Percentiles rank a stretch among this genome's conserved stretches.
Evolutionary conservation across 2,113 vertebrate genomes (phyloP).

Genomic region (Panthera uncia): DNA sequence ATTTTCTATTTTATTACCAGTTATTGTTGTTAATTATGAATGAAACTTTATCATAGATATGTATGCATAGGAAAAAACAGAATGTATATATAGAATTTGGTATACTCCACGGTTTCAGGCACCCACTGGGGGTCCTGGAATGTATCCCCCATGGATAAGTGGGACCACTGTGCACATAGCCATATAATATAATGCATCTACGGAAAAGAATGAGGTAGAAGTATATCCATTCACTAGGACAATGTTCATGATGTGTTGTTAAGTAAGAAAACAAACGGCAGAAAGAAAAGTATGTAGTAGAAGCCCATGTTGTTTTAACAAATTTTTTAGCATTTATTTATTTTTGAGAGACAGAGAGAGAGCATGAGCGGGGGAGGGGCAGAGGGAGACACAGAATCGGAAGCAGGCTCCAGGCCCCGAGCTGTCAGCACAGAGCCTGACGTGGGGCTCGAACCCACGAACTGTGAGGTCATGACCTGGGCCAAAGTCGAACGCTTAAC

Average conservation of each 20-base stretch:
- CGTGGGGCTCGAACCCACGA: no score
- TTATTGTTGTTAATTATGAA: neutral
- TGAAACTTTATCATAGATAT: neutral
- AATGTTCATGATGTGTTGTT: neutral
- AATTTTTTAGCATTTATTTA: no score
- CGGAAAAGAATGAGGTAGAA: neutral
- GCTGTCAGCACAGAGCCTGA: no score
- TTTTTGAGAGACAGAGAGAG: no score
- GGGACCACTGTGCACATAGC: neutral
- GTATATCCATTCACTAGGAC: neutral
- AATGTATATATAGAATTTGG: neutral
- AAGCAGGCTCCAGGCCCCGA: no score
- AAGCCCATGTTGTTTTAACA: neutral
- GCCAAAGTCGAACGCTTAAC: no score
- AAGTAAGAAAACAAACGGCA: neutral
- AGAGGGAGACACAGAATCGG: no score
- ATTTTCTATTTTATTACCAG: neutral
- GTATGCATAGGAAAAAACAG: neutral
- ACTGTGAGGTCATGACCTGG: no score
- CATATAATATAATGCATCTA: neutral
- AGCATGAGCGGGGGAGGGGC: no score
- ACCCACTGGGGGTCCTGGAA: neutral
- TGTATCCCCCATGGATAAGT: neutral
- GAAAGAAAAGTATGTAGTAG: neutral
- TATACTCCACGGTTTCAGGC: neutral